phyloP scores from a whole-genome alignment of 2,888 invertebrate species.

The Sisyra terminalis region DNA sequence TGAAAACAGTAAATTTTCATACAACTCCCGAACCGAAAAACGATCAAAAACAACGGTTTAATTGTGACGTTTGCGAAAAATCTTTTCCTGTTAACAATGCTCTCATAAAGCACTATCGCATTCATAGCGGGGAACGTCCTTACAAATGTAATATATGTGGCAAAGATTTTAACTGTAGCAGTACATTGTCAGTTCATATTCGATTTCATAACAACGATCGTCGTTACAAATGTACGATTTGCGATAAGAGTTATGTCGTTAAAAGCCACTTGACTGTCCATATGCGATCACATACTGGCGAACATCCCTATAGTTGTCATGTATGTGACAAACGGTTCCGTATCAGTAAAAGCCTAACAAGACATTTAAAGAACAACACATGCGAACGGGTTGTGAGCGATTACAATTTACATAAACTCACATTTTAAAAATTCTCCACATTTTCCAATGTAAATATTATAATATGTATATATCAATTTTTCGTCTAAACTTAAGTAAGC shows the following conservation, averaged over 20 bases:
- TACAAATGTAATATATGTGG: constrained; percentile 5
- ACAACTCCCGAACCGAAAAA: background rate
- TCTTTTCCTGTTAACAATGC: constrained; percentile 3
- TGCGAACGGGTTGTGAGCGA: constrained; percentile 2
- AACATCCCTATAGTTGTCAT: constrained; percentile 5
- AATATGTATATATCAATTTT: too few species aligned
- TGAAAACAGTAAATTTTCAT: too few species aligned
- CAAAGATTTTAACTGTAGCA: constrained; percentile 4
- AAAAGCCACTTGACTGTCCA: constrained; percentile 3
- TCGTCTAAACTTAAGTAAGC: too few species aligned
- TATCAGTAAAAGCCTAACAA: constrained; percentile 2
- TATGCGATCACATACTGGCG: constrained; percentile 5
- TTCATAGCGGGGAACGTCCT: constrained; percentile 2
- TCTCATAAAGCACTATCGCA: constrained; percentile 2
- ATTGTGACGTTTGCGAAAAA: constrained; percentile 4
- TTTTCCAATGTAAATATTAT: too few species aligned
- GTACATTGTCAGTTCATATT: constrained; percentile 2
- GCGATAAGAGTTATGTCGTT: constrained; percentile 4
- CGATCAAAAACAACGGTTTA: constrained; percentile 2
- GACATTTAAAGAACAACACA: constrained; percentile 4
- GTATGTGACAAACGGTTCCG: constrained; percentile 5
- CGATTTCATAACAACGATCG: constrained; percentile 4
- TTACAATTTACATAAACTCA: background rate
- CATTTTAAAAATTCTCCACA: too few species aligned
- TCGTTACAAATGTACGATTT: constrained; percentile 1